Percentiles rank a stretch among this genome's conserved stretches.
phyloP scores from a whole-genome alignment of 2,797 vertebrate genomes.

The Rhinella marina region DNA sequence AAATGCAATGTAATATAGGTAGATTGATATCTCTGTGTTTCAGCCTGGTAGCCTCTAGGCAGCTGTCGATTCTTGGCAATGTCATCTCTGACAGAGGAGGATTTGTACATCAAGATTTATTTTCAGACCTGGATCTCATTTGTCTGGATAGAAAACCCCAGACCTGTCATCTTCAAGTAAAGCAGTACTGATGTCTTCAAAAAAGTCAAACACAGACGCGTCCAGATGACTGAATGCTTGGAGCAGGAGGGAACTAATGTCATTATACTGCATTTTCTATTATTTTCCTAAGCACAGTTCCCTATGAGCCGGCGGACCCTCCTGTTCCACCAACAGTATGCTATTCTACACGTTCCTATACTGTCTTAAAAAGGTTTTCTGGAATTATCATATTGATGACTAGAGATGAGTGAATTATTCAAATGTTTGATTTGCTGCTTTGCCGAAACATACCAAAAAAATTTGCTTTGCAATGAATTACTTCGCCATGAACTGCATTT shows the following conservation, averaged over 20 bases:
- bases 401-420: too few relatives aligned
- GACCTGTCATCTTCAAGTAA: constrained; percentile 18
- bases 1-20: constrained; percentile 28
- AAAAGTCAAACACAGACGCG: constrained; percentile 6
- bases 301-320: not conserved
- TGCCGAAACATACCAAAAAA: too few relatives aligned
- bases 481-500: too few relatives aligned
- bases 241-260: not conserved
- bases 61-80: constrained; percentile 40
- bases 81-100: constrained; percentile 39
- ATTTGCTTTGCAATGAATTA: too few relatives aligned
- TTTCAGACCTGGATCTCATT: constrained; percentile 31
- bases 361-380: too few relatives aligned
- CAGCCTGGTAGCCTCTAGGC: constrained; percentile 22
- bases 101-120: constrained; percentile 50
- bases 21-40: constrained; percentile 33
- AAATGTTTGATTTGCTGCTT: too few relatives aligned
- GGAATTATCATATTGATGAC: too few relatives aligned
- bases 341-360: not conserved
- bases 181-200: constrained; percentile 20
- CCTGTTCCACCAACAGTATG: not conserved
- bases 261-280: not conserved
- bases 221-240: not conserved
- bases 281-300: not conserved
- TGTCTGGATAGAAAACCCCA: constrained; percentile 33